phyloP scores from a whole-genome alignment of 2,797 vertebrate species.

The Glossophaga mutica region DNA sequence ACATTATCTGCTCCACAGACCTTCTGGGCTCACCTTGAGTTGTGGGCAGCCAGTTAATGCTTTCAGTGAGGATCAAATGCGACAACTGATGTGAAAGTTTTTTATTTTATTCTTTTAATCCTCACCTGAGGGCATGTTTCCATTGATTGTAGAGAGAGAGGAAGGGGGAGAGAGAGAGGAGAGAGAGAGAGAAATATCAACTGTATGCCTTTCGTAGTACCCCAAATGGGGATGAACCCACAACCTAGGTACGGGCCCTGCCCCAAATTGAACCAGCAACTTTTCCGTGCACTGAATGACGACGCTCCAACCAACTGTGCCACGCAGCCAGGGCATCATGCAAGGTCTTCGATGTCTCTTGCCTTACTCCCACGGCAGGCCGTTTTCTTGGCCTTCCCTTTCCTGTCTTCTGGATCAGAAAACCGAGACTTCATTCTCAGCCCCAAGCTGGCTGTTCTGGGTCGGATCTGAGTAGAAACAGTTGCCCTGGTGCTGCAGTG shows the following conservation, averaged over 20 bases:
- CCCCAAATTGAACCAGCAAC: background rate
- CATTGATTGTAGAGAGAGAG: background rate
- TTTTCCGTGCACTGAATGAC: background rate
- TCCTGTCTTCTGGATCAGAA: background rate
- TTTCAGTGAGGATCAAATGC: background rate
- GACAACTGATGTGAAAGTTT: background rate
- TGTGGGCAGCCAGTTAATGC: background rate
- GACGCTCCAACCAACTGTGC: background rate
- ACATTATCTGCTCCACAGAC: background rate
- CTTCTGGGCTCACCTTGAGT: background rate
- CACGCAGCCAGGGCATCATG: background rate
- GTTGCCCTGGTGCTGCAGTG: background rate
- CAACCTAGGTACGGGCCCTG: background rate
- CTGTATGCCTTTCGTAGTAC: background rate
- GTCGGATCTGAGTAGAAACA: background rate
- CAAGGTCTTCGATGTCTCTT: background rate
- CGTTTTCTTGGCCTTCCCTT: background rate
- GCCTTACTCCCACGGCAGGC: background rate
- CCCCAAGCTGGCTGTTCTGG: background rate
- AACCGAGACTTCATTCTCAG: background rate
- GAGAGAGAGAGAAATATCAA: background rate
- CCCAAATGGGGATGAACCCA: background rate
- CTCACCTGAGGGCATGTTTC: background rate
- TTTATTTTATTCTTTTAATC: background rate
- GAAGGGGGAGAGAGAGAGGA: too few species aligned